These are phyloP conservation scores for Drosophila tsacasi DNA, from an alignment of 1,140 invertebrate species.

Conservation along the genomic window DNA sequence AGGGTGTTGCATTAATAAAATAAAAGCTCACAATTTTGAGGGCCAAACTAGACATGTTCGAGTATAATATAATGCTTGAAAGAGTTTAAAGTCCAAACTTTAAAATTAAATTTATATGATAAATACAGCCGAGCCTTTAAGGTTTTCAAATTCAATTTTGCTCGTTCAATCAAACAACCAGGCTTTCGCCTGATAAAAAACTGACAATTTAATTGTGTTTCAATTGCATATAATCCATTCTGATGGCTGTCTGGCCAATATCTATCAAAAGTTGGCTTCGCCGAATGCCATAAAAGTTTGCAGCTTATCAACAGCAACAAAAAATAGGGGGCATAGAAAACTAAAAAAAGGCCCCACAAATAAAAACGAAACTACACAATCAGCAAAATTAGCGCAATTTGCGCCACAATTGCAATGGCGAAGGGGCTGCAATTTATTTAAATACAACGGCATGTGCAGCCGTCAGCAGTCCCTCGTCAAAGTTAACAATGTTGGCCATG, in stretches of 20 bases:
- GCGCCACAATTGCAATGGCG: constrained; percentile 62
- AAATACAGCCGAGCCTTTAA: not conserved
- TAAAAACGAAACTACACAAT: constrained; percentile 55
- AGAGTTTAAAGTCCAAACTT: not conserved
- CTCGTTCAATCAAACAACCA: not conserved
- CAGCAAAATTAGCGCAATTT: constrained; percentile 79
- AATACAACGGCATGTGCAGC: constrained; percentile 62
- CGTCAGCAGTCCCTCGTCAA: constrained; percentile 39
- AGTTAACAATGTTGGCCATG: constrained; percentile 58
- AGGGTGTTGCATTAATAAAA: constrained; percentile 3
- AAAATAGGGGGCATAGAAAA: constrained; percentile 8
- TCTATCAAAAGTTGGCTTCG: constrained; percentile 56
- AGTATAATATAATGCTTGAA: not conserved
- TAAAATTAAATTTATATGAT: not conserved
- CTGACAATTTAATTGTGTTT: constrained; percentile 36
- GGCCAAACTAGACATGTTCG: too few species aligned
- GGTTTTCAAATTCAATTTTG: constrained; percentile 1
- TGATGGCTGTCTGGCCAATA: constrained; percentile 51
- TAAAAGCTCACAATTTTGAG: not conserved
- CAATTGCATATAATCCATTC: constrained; percentile 32
- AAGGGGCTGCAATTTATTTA: constrained; percentile 67
- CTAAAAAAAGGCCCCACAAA: constrained; percentile 19
- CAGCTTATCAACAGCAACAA: constrained; percentile 27
- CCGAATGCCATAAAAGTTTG: constrained; percentile 52
- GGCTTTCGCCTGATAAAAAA: constrained; percentile 4